A percentile compares a stretch with the other conserved stretches of the same genome.
phyloP scores from a whole-genome alignment of 2,888 invertebrate species.

The Xylocampa areola region DNA sequence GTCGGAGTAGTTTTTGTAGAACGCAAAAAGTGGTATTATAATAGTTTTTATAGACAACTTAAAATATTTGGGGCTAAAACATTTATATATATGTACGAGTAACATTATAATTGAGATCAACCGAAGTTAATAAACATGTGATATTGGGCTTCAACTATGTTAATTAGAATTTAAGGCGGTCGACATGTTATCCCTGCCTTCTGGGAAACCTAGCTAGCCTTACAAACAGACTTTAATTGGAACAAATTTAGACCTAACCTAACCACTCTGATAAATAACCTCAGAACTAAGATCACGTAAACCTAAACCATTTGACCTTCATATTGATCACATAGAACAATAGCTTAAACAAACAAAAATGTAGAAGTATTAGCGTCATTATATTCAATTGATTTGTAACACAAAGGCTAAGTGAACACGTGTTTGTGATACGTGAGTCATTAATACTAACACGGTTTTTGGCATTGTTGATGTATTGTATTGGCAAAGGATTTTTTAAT shows the following conservation, averaged over 20 bases:
- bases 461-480: slow-evolving; percentile 87
- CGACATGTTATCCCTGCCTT: too few relatives aligned
- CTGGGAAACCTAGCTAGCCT: too few relatives aligned
- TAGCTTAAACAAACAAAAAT: slow-evolving; percentile 55
- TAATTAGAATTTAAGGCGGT: too few relatives aligned
- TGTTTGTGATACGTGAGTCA: slow-evolving; percentile 88
- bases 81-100: too few relatives aligned
- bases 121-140: too few relatives aligned
- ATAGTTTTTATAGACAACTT: too few relatives aligned
- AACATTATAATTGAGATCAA: too few relatives aligned
- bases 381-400: slow-evolving; percentile 72
- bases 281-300: slow-evolving; percentile 15
- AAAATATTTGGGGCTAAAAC: too few relatives aligned
- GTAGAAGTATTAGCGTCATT: slow-evolving; percentile 49
- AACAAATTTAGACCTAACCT: neutral
- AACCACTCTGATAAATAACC: neutral
- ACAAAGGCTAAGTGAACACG: slow-evolving; percentile 83
- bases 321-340: slow-evolving; percentile 57
- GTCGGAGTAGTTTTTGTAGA: too few relatives aligned
- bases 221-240: neutral
- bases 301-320: slow-evolving; percentile 54
- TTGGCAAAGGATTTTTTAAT: slow-evolving; percentile 74
- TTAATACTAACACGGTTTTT: slow-evolving; percentile 80
- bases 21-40: too few relatives aligned
- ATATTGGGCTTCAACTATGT: too few relatives aligned